Percentiles rank a stretch among this genome's conserved stretches.
These are phyloP conservation scores for Otis tarda DNA, from an alignment of 2,113 vertebrate genomes.

Conservation along the genomic window DNA sequence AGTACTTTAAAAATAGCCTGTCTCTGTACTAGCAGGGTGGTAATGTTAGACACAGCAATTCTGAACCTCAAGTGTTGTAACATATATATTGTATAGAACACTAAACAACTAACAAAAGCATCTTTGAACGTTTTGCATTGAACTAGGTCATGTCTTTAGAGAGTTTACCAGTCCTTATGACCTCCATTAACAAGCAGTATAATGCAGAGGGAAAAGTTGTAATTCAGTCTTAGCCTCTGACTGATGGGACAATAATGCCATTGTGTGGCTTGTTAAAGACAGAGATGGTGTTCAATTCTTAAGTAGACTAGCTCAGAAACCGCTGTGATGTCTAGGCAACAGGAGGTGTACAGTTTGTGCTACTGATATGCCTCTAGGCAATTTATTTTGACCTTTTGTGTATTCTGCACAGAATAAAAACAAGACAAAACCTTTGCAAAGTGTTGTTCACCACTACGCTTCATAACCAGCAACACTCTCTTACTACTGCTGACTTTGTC, in stretches of 20 bases:
- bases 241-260: background rate
- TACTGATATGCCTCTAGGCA: slow-evolving; percentile 7
- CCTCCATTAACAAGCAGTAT: background rate
- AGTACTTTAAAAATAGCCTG: background rate
- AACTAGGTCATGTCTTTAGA: background rate
- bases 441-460: background rate
- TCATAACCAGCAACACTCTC: background rate
- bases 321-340: background rate
- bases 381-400: slow-evolving; percentile 43
- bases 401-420: slow-evolving; percentile 13
- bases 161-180: background rate
- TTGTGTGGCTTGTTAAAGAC: background rate
- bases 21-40: background rate
- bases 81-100: background rate
- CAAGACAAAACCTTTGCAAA: background rate
- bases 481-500: background rate
- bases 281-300: background rate
- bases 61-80: background rate
- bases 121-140: background rate
- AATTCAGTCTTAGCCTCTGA: background rate
- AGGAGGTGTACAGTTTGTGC: slow-evolving; percentile 18
- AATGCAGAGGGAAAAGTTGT: background rate
- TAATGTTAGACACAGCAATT: background rate
- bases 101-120: background rate
- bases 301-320: background rate